Conservation (phyloP, 2,888 invertebrate genomes). For the Melipona beecheii region DNA sequence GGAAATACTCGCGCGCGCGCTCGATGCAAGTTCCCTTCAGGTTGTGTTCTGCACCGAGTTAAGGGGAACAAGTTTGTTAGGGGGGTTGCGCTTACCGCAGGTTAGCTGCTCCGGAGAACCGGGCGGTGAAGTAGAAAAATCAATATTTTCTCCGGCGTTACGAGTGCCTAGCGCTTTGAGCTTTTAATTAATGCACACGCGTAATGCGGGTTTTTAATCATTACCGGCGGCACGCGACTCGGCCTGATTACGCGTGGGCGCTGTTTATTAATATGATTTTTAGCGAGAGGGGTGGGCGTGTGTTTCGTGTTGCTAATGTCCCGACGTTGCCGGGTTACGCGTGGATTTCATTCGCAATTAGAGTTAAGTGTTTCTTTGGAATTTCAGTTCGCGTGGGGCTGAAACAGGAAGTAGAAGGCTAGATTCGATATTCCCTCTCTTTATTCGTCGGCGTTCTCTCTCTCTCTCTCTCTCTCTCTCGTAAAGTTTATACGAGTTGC, state of each 20-base stretch:
- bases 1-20: slow-evolving; percentile 31
- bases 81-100: slow-evolving; percentile 32
- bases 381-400: too few relatives aligned
- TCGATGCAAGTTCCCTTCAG: slow-evolving; percentile 20
- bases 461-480: background rate
- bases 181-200: slow-evolving; percentile 62
- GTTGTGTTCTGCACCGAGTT: slow-evolving; percentile 32
- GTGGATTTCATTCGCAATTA: slow-evolving; percentile 6
- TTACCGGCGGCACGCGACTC: slow-evolving; percentile 24
- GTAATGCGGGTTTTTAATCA: slow-evolving; percentile 51
- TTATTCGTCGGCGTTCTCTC: background rate
- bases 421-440: background rate
- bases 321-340: background rate
- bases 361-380: background rate
- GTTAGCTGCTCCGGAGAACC: slow-evolving; percentile 2
- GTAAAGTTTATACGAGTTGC: slow-evolving; percentile 8
- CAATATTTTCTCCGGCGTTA: slow-evolving; percentile 53
- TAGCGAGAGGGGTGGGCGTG: background rate
- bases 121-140: slow-evolving; percentile 65
- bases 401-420: background rate
- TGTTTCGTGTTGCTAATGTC: background rate
- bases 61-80: slow-evolving; percentile 58
- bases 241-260: slow-evolving; percentile 38
- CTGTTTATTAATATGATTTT: slow-evolving; percentile 34
- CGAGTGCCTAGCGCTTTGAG: slow-evolving; percentile 12